phyloP scores from a whole-genome alignment of 2,888 invertebrate genomes.

The Callosobruchus maculatus region DNA sequence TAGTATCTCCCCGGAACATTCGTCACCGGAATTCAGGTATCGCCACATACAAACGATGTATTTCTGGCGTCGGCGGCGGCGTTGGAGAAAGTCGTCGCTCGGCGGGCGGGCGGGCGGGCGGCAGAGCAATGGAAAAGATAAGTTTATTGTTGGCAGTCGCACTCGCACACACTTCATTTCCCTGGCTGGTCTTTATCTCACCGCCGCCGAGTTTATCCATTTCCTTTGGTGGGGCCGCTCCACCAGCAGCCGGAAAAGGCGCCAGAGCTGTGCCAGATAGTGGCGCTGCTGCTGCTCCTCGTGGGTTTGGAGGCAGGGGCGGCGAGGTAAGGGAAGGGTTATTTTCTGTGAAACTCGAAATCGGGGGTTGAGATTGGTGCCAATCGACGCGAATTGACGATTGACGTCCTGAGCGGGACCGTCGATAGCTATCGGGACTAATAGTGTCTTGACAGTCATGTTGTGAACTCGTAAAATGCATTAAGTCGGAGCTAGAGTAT shows the following conservation, averaged over 20 bases:
- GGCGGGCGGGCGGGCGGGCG: too few species aligned
- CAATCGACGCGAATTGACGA: too few species aligned
- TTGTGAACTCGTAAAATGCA: too few species aligned
- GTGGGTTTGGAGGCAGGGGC: too few species aligned
- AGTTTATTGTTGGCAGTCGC: slow-evolving; percentile 49
- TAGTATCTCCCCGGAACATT: slow-evolving; percentile 15
- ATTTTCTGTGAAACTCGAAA: too few species aligned
- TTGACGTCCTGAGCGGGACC: too few species aligned
- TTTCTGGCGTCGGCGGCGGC: slow-evolving; percentile 35
- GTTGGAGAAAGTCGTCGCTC: neutral
- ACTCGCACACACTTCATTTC: slow-evolving; percentile 49
- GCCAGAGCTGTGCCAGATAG: slow-evolving; percentile 12
- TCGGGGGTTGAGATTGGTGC: too few species aligned
- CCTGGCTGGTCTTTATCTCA: slow-evolving; percentile 47
- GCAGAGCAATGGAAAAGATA: slow-evolving; percentile 37
- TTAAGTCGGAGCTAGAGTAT: too few species aligned
- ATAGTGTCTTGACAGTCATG: too few species aligned
- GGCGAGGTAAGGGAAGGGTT: too few species aligned
- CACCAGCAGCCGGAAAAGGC: neutral
- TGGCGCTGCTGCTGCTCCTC: neutral
- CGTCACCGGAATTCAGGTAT: slow-evolving; percentile 28
- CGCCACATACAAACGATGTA: slow-evolving; percentile 49
- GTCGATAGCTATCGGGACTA: too few species aligned
- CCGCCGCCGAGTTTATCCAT: slow-evolving; percentile 48
- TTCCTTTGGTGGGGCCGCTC: slow-evolving; percentile 34